Evolutionary conservation across 92 coral and sea anemone genomes (phyloP).

Genomic region (Plumapathes pennacea): DNA sequence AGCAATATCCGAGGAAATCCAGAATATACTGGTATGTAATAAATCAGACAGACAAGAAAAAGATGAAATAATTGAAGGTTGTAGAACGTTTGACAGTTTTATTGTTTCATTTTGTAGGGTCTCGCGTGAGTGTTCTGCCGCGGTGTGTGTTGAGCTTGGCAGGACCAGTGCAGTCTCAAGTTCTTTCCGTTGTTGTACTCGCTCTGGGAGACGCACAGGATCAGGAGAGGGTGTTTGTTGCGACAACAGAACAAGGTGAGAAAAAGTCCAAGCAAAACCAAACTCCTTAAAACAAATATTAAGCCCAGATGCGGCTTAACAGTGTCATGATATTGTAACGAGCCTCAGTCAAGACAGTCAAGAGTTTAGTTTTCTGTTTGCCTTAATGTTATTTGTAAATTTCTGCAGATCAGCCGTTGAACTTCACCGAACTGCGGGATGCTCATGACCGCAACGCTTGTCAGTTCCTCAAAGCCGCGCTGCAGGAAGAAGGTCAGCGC

Average conservation of each 20-base stretch:
- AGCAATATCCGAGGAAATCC: constrained; percentile 2
- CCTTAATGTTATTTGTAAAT: neutral
- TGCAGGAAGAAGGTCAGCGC: constrained; percentile 29
- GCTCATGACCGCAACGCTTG: constrained; percentile 41
- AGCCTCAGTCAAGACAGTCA: too few relatives aligned
- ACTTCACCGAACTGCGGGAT: constrained; percentile 61
- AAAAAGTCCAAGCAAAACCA: too few relatives aligned
- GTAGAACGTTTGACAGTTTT: too few relatives aligned
- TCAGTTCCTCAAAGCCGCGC: constrained; percentile 28
- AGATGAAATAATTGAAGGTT: too few relatives aligned
- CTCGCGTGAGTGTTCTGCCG: constrained; percentile 6
- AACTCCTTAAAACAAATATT: too few relatives aligned
- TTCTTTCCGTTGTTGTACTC: constrained; percentile 37
- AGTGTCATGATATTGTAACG: too few relatives aligned
- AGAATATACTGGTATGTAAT: too few relatives aligned
- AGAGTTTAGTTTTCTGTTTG: too few relatives aligned
- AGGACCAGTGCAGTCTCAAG: constrained; percentile 42
- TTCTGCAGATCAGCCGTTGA: constrained; percentile 32
- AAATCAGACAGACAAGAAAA: too few relatives aligned
- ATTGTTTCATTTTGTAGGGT: neutral
- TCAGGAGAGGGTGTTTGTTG: constrained; percentile 47
- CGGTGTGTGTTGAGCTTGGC: constrained; percentile 57
- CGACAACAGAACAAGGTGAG: constrained; percentile 36
- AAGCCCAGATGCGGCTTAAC: too few relatives aligned
- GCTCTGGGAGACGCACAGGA: constrained; percentile 67